These are phyloP conservation scores for Ataeniobius toweri DNA, from an alignment of 2,797 vertebrate species.

Conservation along the genomic window DNA sequence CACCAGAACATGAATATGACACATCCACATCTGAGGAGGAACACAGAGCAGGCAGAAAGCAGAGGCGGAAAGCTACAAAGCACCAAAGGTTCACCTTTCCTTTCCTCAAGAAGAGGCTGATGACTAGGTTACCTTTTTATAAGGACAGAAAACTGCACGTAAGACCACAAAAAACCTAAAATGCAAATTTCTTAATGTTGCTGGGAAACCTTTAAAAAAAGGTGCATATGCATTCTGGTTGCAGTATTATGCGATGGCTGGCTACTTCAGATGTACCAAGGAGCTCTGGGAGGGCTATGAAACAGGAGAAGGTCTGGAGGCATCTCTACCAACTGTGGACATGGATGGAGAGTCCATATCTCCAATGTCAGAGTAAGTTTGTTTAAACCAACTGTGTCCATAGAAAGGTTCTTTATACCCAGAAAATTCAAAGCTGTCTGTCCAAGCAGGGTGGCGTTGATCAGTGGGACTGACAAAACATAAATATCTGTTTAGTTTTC, in stretches of 20 bases:
- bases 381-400: neutral
- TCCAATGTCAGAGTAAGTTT: conserved; percentile 64
- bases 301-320: neutral
- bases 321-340: conserved; percentile 41
- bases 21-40: neutral
- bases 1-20: conserved; percentile 12
- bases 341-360: conserved; percentile 22
- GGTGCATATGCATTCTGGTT: neutral
- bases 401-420: neutral
- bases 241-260: conserved; percentile 82
- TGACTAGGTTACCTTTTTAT: neutral
- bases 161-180: conserved; percentile 12
- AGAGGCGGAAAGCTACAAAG: conserved; percentile 17
- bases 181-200: neutral
- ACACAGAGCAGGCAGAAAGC: neutral
- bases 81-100: conserved; percentile 71
- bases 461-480: too few relatives aligned
- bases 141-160: conserved; percentile 57
- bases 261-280: conserved; percentile 82
- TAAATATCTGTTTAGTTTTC: too few relatives aligned
- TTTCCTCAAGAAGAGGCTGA: conserved; percentile 69
- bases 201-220: neutral
- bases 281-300: conserved; percentile 56
- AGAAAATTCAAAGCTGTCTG: neutral
- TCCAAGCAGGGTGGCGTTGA: too few relatives aligned